Evolutionary conservation across 2,797 vertebrate species (phyloP).

Genomic region (Coregonus ussuriensis): DNA sequence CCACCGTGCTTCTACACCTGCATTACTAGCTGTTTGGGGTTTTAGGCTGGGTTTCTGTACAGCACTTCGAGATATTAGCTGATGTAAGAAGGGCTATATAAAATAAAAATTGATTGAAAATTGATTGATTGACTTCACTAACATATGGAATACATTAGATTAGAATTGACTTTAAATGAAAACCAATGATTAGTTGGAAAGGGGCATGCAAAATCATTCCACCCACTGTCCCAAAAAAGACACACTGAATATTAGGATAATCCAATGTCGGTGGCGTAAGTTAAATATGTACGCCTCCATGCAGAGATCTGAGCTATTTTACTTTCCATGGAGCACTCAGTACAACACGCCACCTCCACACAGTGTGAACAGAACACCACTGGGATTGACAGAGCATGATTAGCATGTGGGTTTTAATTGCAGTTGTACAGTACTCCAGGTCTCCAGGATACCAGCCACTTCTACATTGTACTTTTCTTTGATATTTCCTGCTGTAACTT

Average conservation of each 20-base stretch:
- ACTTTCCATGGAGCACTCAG: slow-evolving; percentile 7
- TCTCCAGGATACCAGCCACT: slow-evolving; percentile 9
- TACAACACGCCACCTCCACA: slow-evolving; percentile 27
- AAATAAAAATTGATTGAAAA: too few species aligned
- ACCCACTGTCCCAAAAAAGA: background rate
- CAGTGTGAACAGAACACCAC: slow-evolving; percentile 14
- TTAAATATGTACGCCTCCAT: slow-evolving; percentile 18
- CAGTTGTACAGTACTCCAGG: slow-evolving; percentile 11
- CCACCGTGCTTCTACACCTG: too few species aligned
- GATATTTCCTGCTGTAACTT: slow-evolving; percentile 1
- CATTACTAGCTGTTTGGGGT: too few species aligned
- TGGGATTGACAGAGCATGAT: slow-evolving; percentile 33
- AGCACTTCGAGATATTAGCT: too few species aligned
- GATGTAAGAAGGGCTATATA: too few species aligned
- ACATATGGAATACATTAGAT: background rate
- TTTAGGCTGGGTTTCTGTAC: too few species aligned
- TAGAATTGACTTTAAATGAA: background rate
- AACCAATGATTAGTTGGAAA: background rate
- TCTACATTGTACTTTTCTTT: slow-evolving; percentile 13
- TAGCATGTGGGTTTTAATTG: slow-evolving; percentile 50
- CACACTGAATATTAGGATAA: slow-evolving; percentile 18
- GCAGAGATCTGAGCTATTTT: slow-evolving; percentile 32
- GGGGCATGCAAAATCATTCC: background rate
- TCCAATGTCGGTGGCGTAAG: background rate
- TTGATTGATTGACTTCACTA: background rate